Base-by-base conservation (phyloP, 2,888 invertebrate genomes). In the Sussaba pulchella region DNA sequence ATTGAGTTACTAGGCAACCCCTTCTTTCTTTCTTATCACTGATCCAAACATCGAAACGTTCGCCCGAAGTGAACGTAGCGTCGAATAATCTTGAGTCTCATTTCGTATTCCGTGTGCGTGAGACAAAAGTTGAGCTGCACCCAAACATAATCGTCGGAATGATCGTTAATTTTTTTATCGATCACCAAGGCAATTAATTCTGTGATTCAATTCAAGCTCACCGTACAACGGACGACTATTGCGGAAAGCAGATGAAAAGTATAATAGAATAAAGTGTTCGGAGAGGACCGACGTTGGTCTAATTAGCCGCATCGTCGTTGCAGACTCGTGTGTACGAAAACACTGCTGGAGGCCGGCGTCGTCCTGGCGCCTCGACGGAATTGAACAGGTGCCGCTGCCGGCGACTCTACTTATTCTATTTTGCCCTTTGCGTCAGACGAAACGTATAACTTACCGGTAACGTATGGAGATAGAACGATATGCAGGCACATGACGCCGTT, bases 321-420 rank as follows among this genome's bases (percentile, higher is more conserved):
- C 10, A 50, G n/a, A 6, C 12, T 21, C 39, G n/a, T n/a, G n/a
- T 14, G 39, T 41, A 50, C 12, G 6, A 31, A 39, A 26, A 19
- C 31, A 14, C 54, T 19, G 36, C 54, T 26, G 54, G 75, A 41
- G 50, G 59, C 21, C 50, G 67, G 41, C 59, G 54, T 39, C 70
- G 45, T 59, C 47, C 50, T 61, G 78, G 61, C 78, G 72, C 59
- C 78, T 19, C 61, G 66, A 72, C 52, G 43, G 59, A 67, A 67
- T 67, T 75, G 47, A 74, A 61, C 75, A 75, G 75, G 75, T 75
- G 75, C 67, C 61, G 31, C 43, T 67, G 24, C 74, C n/a, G n/a
- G n/a, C n/a, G 50, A 45, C 4, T 36, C 47, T 64, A 45, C 14
- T 10, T 39, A 39, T 17, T 24, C n/a, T 10, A 39, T 50, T 26